Conservation (phyloP, 2,797 vertebrate species). For the Erithacus rubecula region DNA sequence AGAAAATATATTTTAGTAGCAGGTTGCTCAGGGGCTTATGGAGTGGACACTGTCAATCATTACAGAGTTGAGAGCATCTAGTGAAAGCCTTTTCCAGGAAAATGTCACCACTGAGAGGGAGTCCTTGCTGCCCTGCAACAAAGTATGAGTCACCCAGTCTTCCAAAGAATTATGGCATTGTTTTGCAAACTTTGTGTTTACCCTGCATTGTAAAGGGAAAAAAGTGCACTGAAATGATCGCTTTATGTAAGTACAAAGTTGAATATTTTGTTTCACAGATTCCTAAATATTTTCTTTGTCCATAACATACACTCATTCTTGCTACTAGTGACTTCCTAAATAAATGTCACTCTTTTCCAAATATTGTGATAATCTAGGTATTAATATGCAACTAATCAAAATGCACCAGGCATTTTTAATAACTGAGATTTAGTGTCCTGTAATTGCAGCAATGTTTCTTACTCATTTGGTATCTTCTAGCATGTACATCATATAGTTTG, state of each 20-base stretch:
- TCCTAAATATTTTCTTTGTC: background rate
- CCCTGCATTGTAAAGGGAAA: background rate
- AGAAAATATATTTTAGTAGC: background rate
- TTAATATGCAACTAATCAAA: background rate
- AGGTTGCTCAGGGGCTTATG: background rate
- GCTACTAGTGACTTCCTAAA: background rate
- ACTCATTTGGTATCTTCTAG: background rate
- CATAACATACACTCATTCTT: background rate
- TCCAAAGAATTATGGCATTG: background rate
- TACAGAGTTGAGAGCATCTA: background rate
- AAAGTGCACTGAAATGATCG: background rate
- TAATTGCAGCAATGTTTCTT: background rate
- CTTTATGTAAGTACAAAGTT: background rate
- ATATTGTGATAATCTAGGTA: background rate
- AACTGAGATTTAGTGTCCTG: background rate
- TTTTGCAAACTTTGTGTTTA: background rate
- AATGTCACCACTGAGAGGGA: background rate
- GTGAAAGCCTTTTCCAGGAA: background rate
- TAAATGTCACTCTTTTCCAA: background rate
- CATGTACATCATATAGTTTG: background rate
- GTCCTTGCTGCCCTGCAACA: background rate
- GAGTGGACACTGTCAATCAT: background rate
- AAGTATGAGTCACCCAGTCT: background rate
- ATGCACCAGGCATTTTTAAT: background rate
- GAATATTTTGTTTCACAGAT: background rate